Percentiles rank a stretch among this genome's conserved stretches.
Evolutionary conservation across 2,888 invertebrate species (phyloP).

Genomic region (Spilarctia lutea): DNA sequence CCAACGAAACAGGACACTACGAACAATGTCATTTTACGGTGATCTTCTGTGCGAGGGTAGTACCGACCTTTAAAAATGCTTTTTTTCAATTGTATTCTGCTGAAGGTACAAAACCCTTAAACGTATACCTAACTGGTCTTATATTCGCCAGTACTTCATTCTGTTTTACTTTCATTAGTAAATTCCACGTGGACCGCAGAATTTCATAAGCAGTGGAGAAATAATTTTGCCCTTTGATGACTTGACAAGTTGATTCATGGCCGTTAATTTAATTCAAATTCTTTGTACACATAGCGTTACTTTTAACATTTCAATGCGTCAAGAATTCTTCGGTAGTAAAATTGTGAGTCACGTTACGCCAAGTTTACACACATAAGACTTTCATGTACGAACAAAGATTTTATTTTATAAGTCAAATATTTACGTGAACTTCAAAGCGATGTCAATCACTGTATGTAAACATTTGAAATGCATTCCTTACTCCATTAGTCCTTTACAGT

Average conservation of each 20-base stretch:
- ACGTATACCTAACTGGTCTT: neutral
- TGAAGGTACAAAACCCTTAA: slow-evolving; percentile 2
- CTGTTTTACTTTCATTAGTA: slow-evolving; percentile 41
- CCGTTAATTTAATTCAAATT: slow-evolving; percentile 40
- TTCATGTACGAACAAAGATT: slow-evolving; percentile 26
- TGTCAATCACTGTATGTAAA: slow-evolving; percentile 38
- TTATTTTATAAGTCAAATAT: slow-evolving; percentile 41
- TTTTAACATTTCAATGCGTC: slow-evolving; percentile 28
- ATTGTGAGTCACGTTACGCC: slow-evolving; percentile 29
- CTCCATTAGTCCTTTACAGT: slow-evolving; percentile 27
- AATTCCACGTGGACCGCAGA: slow-evolving; percentile 45
- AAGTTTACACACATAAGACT: slow-evolving; percentile 30
- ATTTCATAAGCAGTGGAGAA: slow-evolving; percentile 45
- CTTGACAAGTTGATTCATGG: slow-evolving; percentile 47
- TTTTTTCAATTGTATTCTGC: neutral
- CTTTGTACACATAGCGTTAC: slow-evolving; percentile 29
- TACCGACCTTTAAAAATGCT: no score
- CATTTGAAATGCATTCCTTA: slow-evolving; percentile 32
- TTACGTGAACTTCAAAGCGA: slow-evolving; percentile 36
- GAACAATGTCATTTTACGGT: no score
- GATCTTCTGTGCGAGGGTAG: no score
- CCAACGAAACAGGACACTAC: no score
- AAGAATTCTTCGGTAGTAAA: slow-evolving; percentile 19
- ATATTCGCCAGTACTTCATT: slow-evolving; percentile 10
- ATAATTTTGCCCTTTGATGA: slow-evolving; percentile 49